These are phyloP conservation scores for Gymnocheta viridis DNA, from an alignment of 2,888 invertebrate species.

Conservation along the genomic window DNA sequence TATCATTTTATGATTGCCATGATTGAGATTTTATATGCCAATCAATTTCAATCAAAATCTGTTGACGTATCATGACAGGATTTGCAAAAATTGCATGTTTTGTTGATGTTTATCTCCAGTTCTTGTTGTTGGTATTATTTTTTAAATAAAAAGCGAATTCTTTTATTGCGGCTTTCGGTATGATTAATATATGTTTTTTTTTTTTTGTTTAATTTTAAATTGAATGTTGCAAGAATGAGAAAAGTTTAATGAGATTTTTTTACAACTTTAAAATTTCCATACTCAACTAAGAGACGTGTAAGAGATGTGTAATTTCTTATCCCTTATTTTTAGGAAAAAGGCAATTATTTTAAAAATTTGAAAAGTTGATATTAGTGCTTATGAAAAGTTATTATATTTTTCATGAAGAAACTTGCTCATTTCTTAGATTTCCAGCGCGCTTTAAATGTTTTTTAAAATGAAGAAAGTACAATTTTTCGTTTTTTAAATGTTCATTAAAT, in stretches of 20 bases:
- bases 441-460: too few species aligned
- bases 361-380: too few species aligned
- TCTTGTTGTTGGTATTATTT: background rate
- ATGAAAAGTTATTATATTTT: too few species aligned
- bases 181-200: conserved; percentile 31
- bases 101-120: conserved; percentile 1
- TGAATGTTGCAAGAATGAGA: background rate
- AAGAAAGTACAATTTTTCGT: too few species aligned
- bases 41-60: conserved; percentile 68
- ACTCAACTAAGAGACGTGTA: too few species aligned
- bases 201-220: conserved; percentile 5
- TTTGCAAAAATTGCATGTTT: conserved; percentile 60
- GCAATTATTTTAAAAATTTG: too few species aligned
- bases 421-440: too few species aligned
- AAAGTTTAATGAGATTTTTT: background rate
- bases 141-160: conserved; percentile 39
- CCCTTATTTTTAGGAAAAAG: too few species aligned
- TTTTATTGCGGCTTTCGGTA: conserved; percentile 64
- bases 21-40: conserved; percentile 69
- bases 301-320: too few species aligned
- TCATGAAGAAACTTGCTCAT: too few species aligned
- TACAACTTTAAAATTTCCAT: too few species aligned
- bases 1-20: conserved; percentile 66
- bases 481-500: too few species aligned
- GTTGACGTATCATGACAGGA: conserved; percentile 67